phyloP scores from a whole-genome alignment of 2,888 invertebrate species.

The Melanostoma mellinum region DNA sequence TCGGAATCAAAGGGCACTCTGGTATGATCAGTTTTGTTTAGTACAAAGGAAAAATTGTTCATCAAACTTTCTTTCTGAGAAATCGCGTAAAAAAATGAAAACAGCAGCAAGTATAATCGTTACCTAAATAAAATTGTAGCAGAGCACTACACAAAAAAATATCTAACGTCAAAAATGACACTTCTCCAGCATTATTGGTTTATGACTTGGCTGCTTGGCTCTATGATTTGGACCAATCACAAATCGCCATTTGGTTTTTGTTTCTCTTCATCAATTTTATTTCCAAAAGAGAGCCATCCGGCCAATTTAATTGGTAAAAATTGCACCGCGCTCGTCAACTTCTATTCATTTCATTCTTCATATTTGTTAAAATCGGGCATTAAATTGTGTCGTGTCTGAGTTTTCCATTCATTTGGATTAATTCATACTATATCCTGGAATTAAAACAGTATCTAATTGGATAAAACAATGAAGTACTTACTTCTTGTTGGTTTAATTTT shows the following conservation, averaged over 20 bases:
- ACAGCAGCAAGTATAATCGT: no score
- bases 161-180: conserved; percentile 25
- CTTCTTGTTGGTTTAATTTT: conserved; percentile 78
- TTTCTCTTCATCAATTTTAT: conserved; percentile 36
- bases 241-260: conserved; percentile 76
- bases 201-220: conserved; percentile 24
- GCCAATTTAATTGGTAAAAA: conserved; percentile 22
- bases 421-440: conserved; percentile 15
- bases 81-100: no score
- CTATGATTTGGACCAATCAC: conserved; percentile 78
- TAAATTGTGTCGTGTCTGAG: conserved; percentile 60
- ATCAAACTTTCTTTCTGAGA: no score
- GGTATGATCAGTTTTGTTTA: no score
- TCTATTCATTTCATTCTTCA: conserved; percentile 60
- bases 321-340: conserved; percentile 22
- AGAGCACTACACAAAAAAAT: neutral
- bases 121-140: neutral
- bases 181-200: conserved; percentile 28
- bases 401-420: conserved; percentile 24
- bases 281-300: conserved; percentile 35
- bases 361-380: conserved; percentile 42
- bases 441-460: conserved; percentile 37
- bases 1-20: no score
- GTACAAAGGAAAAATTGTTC: no score
- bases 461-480: conserved; percentile 78